These are phyloP conservation scores for Nesidiocoris tenuis DNA, from an alignment of 2,888 invertebrate genomes.

Conservation along the genomic window DNA sequence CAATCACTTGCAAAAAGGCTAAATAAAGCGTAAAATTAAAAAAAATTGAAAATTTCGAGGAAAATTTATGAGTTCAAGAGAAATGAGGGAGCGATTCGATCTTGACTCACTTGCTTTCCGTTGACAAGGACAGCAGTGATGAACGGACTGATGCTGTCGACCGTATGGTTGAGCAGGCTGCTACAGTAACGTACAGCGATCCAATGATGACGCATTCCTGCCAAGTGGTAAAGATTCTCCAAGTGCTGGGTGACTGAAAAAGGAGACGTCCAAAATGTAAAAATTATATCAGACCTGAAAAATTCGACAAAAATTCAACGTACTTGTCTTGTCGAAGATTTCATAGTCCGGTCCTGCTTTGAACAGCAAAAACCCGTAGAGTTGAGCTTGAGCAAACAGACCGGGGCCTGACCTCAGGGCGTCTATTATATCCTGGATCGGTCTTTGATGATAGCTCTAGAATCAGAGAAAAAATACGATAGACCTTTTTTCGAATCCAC, in stretches of 20 bases:
- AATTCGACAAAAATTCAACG: too few species aligned
- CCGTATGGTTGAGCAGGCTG: slow-evolving; percentile 87
- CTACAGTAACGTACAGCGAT: slow-evolving; percentile 93
- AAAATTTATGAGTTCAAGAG: too few species aligned
- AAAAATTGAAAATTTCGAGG: too few species aligned
- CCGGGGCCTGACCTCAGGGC: slow-evolving; percentile 69
- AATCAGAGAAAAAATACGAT: not conserved
- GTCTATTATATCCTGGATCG: slow-evolving; percentile 73
- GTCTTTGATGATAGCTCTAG: slow-evolving; percentile 63
- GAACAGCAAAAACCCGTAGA: slow-evolving; percentile 78
- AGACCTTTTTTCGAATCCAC: too few species aligned
- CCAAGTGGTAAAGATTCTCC: slow-evolving; percentile 72
- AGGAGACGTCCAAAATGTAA: slow-evolving; percentile 12
- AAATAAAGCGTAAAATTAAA: slow-evolving; percentile 7
- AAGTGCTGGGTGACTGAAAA: slow-evolving; percentile 67
- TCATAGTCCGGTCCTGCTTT: slow-evolving; percentile 79
- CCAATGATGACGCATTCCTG: slow-evolving; percentile 86
- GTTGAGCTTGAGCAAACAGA: slow-evolving; percentile 75
- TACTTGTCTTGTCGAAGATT: slow-evolving; percentile 61
- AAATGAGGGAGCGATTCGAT: too few species aligned
- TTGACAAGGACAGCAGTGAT: slow-evolving; percentile 96
- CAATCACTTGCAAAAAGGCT: too few species aligned
- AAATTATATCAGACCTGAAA: too few species aligned
- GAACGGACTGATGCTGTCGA: slow-evolving; percentile 97
- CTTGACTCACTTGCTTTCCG: slow-evolving; percentile 87